Conservation (phyloP, 2,797 vertebrate species). For the Hapalemur alaotrensis region DNA sequence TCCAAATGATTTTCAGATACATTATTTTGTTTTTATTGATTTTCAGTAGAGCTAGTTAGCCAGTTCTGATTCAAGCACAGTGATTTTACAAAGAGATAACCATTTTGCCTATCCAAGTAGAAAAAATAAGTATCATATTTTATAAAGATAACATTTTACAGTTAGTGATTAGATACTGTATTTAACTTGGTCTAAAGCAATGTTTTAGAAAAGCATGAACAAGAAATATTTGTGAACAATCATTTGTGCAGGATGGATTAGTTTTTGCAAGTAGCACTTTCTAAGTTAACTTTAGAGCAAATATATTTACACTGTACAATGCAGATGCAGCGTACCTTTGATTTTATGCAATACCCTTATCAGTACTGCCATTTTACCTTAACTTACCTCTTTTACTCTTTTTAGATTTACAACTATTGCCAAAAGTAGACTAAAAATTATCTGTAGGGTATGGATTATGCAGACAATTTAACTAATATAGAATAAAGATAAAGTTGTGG, state of each 20-base stretch:
- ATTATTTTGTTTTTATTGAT: slow-evolving; percentile 70
- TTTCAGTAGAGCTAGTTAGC: slow-evolving; percentile 69
- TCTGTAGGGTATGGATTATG: neutral
- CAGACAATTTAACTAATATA: neutral
- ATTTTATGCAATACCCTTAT: slow-evolving; percentile 26
- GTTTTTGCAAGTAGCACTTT: slow-evolving; percentile 63
- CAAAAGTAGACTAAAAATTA: neutral
- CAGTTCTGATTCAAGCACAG: slow-evolving; percentile 67
- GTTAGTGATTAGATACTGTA: slow-evolving; percentile 77
- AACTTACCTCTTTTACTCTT: neutral
- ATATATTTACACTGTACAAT: neutral
- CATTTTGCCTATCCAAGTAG: slow-evolving; percentile 77
- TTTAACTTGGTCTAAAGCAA: slow-evolving; percentile 73
- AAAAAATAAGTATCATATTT: slow-evolving; percentile 81
- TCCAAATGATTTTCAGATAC: slow-evolving; percentile 61
- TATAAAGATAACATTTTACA: slow-evolving; percentile 78
- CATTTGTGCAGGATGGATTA: slow-evolving; percentile 27
- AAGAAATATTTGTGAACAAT: slow-evolving; percentile 51
- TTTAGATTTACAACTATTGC: neutral
- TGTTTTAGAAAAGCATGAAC: slow-evolving; percentile 58
- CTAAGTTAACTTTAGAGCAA: neutral
- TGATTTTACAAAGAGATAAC: slow-evolving; percentile 80
- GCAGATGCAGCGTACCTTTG: neutral
- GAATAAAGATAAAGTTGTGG: neutral
- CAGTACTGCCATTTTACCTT: neutral